Evolutionary conservation across 23 tunicate species (phyloP), one percentile per base, ranked within the genome.

Genomic region (Ciona savignyi): DNA sequence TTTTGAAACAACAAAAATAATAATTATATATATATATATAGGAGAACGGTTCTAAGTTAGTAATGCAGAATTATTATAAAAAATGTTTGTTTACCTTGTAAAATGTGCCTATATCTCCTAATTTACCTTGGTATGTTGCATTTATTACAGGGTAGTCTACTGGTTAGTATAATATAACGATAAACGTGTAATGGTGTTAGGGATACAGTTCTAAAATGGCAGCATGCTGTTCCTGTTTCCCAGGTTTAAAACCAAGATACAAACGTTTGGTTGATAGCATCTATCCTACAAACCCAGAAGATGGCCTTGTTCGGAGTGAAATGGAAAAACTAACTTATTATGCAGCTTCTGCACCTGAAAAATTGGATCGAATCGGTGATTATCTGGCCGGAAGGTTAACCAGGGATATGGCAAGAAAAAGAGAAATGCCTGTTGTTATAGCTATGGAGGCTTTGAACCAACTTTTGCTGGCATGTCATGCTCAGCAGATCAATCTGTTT

Each of bases 321-420:
- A 95, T 95, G 99, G 93, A 95, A 80, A 95, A 95, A 67, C 60
- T 95, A 29, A 83, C 95, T 60, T 95, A 80, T 48, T 95, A 95
- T 70, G 90, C 99, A 25, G 83, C 88, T 29, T 83, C 96, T 25
- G 92, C 95, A 70, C 99, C 99, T 29, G 99, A 95, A 76, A 95
- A 95, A 60, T 70, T 95, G 23, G 89, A 95, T 63, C 70, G 99
- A 31, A 89, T 95, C 66, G 99, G 99, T 4, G 88, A 83, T n/a
- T 95, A 95, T 63, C 62, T 95, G 19, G 87, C 96, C 1, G 68
- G 77, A 30, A 75, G 71, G 23, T 68, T 91, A 27, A 81, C 86
- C 34, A 75, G 91, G 67, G 81, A 80, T 34, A 95, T 95, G 4
- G 70, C 65, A 20, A 83, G 96, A 21, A 84, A 68, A 48, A 75